A percentile compares a stretch with the other conserved stretches of the same genome.
Evolutionary conservation across 1,140 invertebrate species (phyloP).

Genomic region (Steinernema khuongi): DNA sequence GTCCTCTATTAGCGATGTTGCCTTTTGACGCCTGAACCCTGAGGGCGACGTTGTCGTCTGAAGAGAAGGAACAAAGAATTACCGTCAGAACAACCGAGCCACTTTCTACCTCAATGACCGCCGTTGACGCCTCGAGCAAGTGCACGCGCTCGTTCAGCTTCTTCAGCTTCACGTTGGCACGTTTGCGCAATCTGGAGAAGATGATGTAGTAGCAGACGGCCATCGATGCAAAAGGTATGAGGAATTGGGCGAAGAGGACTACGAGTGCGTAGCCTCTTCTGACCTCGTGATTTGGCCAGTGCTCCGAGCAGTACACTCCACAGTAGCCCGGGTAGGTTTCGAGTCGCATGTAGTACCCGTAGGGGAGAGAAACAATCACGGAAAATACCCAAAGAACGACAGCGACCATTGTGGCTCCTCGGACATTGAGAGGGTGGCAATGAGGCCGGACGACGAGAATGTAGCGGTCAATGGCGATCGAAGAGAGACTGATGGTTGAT

Average conservation of each 20-base stretch:
- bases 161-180: constrained; percentile 48
- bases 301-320: constrained; percentile 50
- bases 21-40: background rate
- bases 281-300: constrained; percentile 46
- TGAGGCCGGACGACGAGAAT: constrained; percentile 50
- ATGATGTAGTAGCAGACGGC: constrained; percentile 56
- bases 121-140: constrained; percentile 26
- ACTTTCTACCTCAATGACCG: constrained; percentile 16
- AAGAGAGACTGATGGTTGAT: constrained; percentile 51
- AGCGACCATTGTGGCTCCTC: constrained; percentile 38
- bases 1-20: constrained; percentile 25
- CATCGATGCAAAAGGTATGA: constrained; percentile 59
- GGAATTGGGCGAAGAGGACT: constrained; percentile 49
- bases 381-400: constrained; percentile 55
- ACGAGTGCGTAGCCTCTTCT: constrained; percentile 43
- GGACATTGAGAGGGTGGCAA: constrained; percentile 39
- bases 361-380: constrained; percentile 56
- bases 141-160: constrained; percentile 50
- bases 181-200: constrained; percentile 44
- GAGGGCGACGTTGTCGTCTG: background rate
- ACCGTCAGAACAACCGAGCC: background rate
- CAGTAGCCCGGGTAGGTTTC: constrained; percentile 43
- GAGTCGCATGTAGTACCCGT: constrained; percentile 57
- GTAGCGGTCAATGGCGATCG: constrained; percentile 58
- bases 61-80: background rate